phyloP scores from a whole-genome alignment of 2,888 invertebrate species.

The Nemapogon koenigi region DNA sequence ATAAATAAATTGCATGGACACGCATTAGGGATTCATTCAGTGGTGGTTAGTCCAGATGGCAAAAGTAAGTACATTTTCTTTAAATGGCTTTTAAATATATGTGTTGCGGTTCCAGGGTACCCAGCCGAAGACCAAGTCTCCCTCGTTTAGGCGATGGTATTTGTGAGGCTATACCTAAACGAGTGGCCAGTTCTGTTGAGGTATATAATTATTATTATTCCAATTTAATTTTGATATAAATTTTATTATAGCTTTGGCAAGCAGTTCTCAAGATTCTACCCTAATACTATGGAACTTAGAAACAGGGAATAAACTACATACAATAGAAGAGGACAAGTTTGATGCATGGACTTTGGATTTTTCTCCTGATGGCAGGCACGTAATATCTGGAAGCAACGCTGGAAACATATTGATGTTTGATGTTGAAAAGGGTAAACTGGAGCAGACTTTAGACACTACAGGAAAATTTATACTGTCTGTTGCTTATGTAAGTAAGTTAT shows the following conservation, averaged over 20 bases:
- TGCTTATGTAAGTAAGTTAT: conserved; percentile 84
- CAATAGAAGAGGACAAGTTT: conserved; percentile 87
- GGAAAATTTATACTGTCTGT: conserved; percentile 96
- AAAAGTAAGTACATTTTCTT: conserved; percentile 74
- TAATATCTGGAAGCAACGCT: conserved; percentile 93
- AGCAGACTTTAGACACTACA: conserved; percentile 90
- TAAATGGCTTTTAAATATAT: too few species aligned
- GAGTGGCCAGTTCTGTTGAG: too few species aligned
- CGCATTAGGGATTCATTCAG: conserved; percentile 93
- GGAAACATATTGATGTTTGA: conserved; percentile 93
- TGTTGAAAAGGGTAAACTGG: conserved; percentile 88
- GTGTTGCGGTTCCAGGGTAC: too few species aligned
- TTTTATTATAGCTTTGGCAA: conserved; percentile 80
- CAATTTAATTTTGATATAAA: conserved; percentile 6
- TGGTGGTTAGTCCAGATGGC: conserved; percentile 90
- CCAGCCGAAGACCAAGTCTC: too few species aligned
- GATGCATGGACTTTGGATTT: conserved; percentile 97
- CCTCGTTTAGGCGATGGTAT: too few species aligned
- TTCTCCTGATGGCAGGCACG: conserved; percentile 91
- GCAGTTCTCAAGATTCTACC: conserved; percentile 93
- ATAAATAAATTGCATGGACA: conserved; percentile 89
- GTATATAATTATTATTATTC: too few species aligned
- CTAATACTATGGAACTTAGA: conserved; percentile 91
- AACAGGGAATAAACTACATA: conserved; percentile 83
- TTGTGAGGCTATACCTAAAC: too few species aligned